A percentile compares a stretch with the other conserved stretches of the same genome.
phyloP scores from a whole-genome alignment of 2,797 vertebrate species.

The Tokudaia muenninki region DNA sequence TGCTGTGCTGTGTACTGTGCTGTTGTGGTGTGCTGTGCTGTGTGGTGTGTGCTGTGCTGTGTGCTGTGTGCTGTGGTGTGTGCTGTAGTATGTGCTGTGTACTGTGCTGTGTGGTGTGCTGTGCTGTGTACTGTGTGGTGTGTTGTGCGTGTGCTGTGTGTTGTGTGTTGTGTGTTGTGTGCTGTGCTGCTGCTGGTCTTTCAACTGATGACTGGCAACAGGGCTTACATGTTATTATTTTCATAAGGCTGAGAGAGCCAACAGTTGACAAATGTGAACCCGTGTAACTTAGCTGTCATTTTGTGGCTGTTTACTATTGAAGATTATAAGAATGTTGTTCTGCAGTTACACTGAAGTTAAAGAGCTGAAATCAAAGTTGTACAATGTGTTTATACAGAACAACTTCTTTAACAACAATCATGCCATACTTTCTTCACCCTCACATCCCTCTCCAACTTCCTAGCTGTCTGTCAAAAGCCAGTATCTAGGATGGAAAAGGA shows the following conservation, averaged over 20 bases:
- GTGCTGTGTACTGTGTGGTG: too few species aligned
- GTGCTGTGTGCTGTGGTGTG: too few species aligned
- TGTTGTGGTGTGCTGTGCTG: too few species aligned
- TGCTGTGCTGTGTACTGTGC: too few species aligned
- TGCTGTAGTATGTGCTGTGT: too few species aligned
- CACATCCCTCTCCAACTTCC: not conserved
- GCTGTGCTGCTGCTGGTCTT: not conserved
- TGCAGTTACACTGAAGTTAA: conserved; percentile 21
- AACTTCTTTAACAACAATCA: not conserved
- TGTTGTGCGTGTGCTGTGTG: too few species aligned
- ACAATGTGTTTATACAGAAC: not conserved
- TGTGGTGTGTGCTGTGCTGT: too few species aligned
- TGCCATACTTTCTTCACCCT: not conserved
- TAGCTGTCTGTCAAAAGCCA: not conserved
- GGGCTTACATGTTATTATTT: not conserved
- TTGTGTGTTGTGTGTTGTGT: not conserved
- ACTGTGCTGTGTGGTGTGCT: too few species aligned
- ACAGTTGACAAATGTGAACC: not conserved
- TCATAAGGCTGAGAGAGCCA: not conserved
- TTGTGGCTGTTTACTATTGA: not conserved
- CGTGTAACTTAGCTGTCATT: not conserved
- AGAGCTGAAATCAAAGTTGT: not conserved
- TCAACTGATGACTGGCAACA: not conserved
- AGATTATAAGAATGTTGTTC: not conserved
- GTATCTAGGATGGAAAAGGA: not conserved